Evolutionary conservation across 2,888 invertebrate genomes (phyloP), one percentile per base, ranked within the genome.

Genomic region (Drosophila histrio): DNA sequence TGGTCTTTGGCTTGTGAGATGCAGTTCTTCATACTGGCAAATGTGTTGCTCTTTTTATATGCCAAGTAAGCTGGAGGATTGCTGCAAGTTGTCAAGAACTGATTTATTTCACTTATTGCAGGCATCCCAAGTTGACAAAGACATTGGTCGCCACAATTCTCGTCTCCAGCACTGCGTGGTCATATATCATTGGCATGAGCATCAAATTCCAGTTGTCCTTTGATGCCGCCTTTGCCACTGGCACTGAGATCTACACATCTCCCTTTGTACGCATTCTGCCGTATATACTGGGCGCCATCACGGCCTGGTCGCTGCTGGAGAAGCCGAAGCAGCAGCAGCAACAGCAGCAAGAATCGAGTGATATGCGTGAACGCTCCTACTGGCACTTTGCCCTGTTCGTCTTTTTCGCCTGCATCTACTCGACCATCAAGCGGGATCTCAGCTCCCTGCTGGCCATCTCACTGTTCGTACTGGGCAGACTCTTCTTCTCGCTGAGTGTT

Each of bases 401-500:
- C 19, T 91, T 91, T 72, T 89, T 91, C 44, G 59, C 77, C 1
- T 91, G 91, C 74, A 90, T 92, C 9, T 91, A 90, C 53, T 91
- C 91, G 2, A 91, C 92, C 0, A 66, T 90, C 4, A 84, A 89
- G 2, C 90, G 92, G 24, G 90, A 93, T 59, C 82, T 94, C 68
- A 91, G 93, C 0, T 87, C 92, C 0, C 59, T 93, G 7, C 72
- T 91, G 36, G 91, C 93, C 5, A 92, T 93, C 0, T 67, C 93
- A 8, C 92, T 94, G 59, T 92, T 93, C 36, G 93, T 93, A 0
- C 60, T 93, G 5, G 92, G 93, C 2, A 92, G 94, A 39, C 91
- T 93, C 0, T 87, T 92, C 15, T 94, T 94, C 92, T 93, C 93
- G 2, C 60, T 93, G 19, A 93, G 93, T 3, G 83, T 94, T 4